Conservation (phyloP, 1,140 invertebrate genomes). For the Cotesia vestalis region DNA sequence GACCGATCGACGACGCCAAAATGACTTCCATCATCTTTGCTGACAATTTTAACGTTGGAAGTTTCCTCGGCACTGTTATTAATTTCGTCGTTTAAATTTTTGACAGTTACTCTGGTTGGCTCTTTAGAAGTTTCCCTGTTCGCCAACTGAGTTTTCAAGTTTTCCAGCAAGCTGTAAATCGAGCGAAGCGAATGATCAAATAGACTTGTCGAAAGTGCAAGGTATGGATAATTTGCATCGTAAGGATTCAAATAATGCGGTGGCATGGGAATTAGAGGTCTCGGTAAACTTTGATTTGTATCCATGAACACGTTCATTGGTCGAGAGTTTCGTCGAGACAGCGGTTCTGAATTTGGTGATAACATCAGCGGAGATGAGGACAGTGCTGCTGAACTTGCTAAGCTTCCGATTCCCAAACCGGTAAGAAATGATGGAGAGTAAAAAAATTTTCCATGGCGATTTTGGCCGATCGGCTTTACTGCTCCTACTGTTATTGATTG, state of each 20-base stretch:
- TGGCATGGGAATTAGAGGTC: conserved; percentile 7
- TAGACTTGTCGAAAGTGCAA: conserved; percentile 28
- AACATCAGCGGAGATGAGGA: conserved; percentile 4
- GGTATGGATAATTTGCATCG: conserved; percentile 47
- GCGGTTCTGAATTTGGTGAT: conserved; percentile 22
- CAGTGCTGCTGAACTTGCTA: conserved; percentile 40
- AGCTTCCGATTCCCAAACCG: conserved; percentile 48
- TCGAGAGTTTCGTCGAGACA: conserved; percentile 17
- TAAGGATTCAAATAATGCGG: conserved; percentile 44
- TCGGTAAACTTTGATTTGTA: background rate
- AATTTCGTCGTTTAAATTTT: conserved; percentile 13
- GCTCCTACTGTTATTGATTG: background rate
- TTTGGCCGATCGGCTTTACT: background rate
- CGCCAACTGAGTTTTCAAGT: conserved; percentile 29
- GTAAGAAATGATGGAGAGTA: conserved; percentile 53
- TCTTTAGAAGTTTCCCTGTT: background rate
- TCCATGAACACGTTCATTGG: background rate
- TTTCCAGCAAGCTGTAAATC: conserved; percentile 30
- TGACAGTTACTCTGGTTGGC: background rate
- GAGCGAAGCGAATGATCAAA: conserved; percentile 23
- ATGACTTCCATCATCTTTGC: background rate
- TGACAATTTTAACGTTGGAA: background rate
- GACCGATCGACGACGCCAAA: conserved; percentile 9
- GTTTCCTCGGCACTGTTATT: conserved; percentile 12
- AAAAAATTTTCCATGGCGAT: conserved; percentile 47